Percentiles rank a stretch among this genome's conserved stretches.
Evolutionary conservation across 2,888 invertebrate species (phyloP).

Genomic region (Serripes groenlandicus): DNA sequence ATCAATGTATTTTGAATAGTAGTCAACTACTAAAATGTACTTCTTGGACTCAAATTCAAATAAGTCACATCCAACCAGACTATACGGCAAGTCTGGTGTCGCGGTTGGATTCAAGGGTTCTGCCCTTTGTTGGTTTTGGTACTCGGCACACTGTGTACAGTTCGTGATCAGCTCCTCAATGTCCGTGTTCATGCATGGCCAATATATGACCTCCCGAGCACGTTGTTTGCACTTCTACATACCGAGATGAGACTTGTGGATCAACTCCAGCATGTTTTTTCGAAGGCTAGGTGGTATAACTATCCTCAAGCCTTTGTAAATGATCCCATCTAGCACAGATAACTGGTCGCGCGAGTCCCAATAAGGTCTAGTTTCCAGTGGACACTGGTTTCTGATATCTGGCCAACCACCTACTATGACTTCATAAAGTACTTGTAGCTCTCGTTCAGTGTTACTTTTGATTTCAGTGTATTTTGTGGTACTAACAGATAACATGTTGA

Average conservation of each 20-base stretch:
- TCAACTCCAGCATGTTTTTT: constrained; percentile 47
- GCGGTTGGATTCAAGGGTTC: constrained; percentile 48
- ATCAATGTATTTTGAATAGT: constrained; percentile 65
- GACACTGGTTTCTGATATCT: constrained; percentile 45
- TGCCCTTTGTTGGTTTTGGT: constrained; percentile 31
- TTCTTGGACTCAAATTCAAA: constrained; percentile 54
- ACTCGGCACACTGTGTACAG: constrained; percentile 42
- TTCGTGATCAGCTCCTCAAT: constrained; percentile 46
- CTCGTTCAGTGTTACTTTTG: constrained; percentile 16
- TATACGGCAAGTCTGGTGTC: constrained; percentile 47
- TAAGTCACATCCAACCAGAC: constrained; percentile 38
- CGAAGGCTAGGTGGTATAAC: constrained; percentile 64
- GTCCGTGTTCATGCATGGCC: constrained; percentile 53
- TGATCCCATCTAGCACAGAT: constrained; percentile 55
- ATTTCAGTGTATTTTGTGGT: constrained; percentile 33
- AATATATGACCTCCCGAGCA: constrained; percentile 47
- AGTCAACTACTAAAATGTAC: constrained; percentile 56
- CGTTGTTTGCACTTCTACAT: constrained; percentile 56
- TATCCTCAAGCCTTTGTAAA: constrained; percentile 62
- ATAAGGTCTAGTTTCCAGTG: constrained; percentile 35
- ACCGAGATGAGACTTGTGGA: constrained; percentile 48
- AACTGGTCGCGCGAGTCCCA: constrained; percentile 54
- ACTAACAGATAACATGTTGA: constrained; percentile 40
- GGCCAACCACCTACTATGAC: constrained; percentile 54
- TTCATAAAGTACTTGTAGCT: constrained; percentile 25